Conservation (phyloP, 2,797 vertebrate genomes). For the Craterocephalus amniculus region DNA sequence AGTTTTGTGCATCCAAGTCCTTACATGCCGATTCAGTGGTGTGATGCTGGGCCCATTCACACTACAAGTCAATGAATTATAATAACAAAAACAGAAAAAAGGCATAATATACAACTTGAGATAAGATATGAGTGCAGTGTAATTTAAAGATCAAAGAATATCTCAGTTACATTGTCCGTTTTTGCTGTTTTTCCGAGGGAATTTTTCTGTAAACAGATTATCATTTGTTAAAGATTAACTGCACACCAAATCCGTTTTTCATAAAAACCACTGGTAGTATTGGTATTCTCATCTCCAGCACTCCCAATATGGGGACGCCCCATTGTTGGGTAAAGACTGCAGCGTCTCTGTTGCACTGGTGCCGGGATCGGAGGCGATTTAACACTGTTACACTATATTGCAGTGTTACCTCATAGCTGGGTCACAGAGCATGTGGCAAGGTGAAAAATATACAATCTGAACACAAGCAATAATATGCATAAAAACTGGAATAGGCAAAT, state of each 20-base stretch:
- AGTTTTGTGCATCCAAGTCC: slow-evolving; percentile 79
- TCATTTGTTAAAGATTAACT: slow-evolving; percentile 12
- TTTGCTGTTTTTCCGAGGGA: not conserved
- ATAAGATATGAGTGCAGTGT: slow-evolving; percentile 4
- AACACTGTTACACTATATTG: slow-evolving; percentile 15
- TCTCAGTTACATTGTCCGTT: not conserved
- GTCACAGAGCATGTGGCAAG: slow-evolving; percentile 5
- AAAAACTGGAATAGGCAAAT: slow-evolving; percentile 14
- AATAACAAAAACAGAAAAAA: slow-evolving; percentile 9
- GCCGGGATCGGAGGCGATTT: slow-evolving; percentile 32
- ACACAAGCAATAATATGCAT: slow-evolving; percentile 22
- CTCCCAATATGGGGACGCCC: slow-evolving; percentile 26
- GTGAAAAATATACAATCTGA: not conserved
- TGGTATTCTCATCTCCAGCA: slow-evolving; percentile 39
- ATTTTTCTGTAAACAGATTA: slow-evolving; percentile 3
- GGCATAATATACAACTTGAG: slow-evolving; percentile 1
- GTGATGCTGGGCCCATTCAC: slow-evolving; percentile 87
- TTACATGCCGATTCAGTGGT: slow-evolving; percentile 92
- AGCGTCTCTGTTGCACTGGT: slow-evolving; percentile 29
- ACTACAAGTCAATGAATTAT: slow-evolving; percentile 67
- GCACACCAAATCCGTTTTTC: slow-evolving; percentile 13
- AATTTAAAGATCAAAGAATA: slow-evolving; percentile 6
- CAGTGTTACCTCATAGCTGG: slow-evolving; percentile 34
- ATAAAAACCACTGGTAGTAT: slow-evolving; percentile 9
- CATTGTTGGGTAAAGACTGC: slow-evolving; percentile 20